A percentile compares a stretch with the other conserved stretches of the same genome.
Evolutionary conservation across 2,888 invertebrate species (phyloP).

Genomic region (Alloscopus bannaensis): DNA sequence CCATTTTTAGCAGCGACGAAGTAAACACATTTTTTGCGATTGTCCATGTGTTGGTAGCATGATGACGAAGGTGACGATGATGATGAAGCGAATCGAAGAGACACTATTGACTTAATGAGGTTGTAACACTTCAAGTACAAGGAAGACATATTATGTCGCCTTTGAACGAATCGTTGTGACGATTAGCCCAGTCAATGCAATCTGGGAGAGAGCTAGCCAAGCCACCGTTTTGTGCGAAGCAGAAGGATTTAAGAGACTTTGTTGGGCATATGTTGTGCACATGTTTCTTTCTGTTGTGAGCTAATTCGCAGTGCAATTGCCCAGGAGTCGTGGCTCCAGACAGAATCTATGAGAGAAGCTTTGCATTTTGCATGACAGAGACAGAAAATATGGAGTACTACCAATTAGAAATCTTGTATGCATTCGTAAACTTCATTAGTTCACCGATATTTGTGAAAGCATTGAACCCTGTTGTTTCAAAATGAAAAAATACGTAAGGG

Average conservation of each 20-base stretch:
- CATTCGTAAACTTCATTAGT: neutral
- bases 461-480: neutral
- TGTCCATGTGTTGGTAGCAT: slow-evolving; percentile 43
- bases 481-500: too few relatives aligned
- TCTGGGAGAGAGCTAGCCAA: too few relatives aligned
- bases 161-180: neutral
- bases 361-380: too few relatives aligned
- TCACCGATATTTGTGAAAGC: neutral
- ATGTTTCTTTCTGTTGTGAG: too few relatives aligned
- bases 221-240: too few relatives aligned
- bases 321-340: too few relatives aligned
- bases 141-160: neutral
- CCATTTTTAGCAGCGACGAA: neutral
- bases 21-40: neutral
- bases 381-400: too few relatives aligned
- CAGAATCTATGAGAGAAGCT: too few relatives aligned
- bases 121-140: neutral
- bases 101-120: neutral
- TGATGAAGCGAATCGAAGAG: slow-evolving; percentile 2
- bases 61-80: slow-evolving; percentile 8
- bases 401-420: too few relatives aligned
- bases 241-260: neutral
- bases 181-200: neutral
- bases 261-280: too few relatives aligned
- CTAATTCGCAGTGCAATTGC: too few relatives aligned